Evolutionary conservation across 2,113 vertebrate species (phyloP), one percentile per base, ranked within the genome.

Genomic region (Bufo bufo): DNA sequence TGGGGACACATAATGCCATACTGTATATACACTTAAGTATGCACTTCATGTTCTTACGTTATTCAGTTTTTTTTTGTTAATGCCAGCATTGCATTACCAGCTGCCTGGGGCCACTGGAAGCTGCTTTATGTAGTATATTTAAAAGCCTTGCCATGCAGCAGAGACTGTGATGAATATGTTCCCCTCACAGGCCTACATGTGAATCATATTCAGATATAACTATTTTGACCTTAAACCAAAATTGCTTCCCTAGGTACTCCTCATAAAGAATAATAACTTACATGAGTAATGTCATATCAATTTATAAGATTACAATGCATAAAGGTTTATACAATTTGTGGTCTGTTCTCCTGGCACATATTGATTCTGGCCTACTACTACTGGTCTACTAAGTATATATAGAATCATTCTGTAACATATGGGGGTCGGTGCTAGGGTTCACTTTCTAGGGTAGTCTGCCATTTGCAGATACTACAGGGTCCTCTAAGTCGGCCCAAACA

Each of bases 141-240:
- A 47, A 74, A 71, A 45, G 71, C 43, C 17, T 72, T 72, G 33
- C 71, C 71, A 74, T 74, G 66, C 66, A 71, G 66, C n/a, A 43
- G 23, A 43, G 66, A 43, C 66, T 14, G 66, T 9, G 69, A 14
- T 43, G 12, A 47, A 47, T 14, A 74, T 45, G 71, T 47, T 74
- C 71, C 14, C 71, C 71, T 47, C 4, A 33, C 33, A 47, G 71
- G 14, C 69, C 66, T 43, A 72, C 33, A 72, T 45, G 33, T 43
- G 33, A 45, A 45, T 43, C 13, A 45, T 45, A 47, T 47, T 74
- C 43, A 47, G 14, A 74, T 45, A 47, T 14, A 72, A 72, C 69
- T 45, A 74, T 14, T 74, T 45, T 74, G 71, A 74, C 71, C 71
- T 74, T 74, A 74, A 74, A 47, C 69, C 69, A 72, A 72, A 72